These are phyloP conservation scores for Tribolium madens DNA, from an alignment of 1,140 invertebrate species.

Conservation along the genomic window DNA sequence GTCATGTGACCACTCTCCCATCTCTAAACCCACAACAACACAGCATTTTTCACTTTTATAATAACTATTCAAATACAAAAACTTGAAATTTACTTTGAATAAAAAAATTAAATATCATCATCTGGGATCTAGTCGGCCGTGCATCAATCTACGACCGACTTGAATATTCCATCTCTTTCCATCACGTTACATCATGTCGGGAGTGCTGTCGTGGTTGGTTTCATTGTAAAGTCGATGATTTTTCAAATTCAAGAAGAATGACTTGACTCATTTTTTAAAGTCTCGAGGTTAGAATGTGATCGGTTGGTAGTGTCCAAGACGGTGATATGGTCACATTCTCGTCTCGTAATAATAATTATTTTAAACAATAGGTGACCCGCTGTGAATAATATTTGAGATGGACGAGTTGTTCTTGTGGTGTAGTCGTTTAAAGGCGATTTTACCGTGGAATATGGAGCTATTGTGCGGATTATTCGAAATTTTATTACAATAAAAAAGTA, in stretches of 20 bases:
- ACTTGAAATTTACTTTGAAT: slow-evolving; percentile 39
- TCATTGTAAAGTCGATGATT: slow-evolving; percentile 53
- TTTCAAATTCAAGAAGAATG: slow-evolving; percentile 60
- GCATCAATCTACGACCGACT: neutral
- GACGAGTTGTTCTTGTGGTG: slow-evolving; percentile 30
- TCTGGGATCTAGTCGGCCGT: slow-evolving; percentile 18
- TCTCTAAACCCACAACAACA: slow-evolving; percentile 9
- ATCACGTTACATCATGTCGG: neutral
- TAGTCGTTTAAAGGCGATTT: slow-evolving; percentile 29
- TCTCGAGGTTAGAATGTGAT: slow-evolving; percentile 49
- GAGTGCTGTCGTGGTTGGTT: neutral
- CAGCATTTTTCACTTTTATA: slow-evolving; percentile 38
- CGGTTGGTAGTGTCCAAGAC: neutral
- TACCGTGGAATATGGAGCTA: slow-evolving; percentile 33
- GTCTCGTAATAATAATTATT: slow-evolving; percentile 58
- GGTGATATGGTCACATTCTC: slow-evolving; percentile 42
- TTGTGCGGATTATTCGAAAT: slow-evolving; percentile 37
- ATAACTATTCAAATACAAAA: slow-evolving; percentile 39
- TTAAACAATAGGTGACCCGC: slow-evolving; percentile 59
- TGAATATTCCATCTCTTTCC: neutral
- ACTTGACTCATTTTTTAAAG: slow-evolving; percentile 59
- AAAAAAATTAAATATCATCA: slow-evolving; percentile 38
- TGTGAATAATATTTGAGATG: slow-evolving; percentile 50
- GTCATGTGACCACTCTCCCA: too few species aligned
- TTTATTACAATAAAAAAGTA: slow-evolving; percentile 40